Evolutionary conservation across 2,888 invertebrate species (phyloP).

Genomic region (Amphipoea lucens): DNA sequence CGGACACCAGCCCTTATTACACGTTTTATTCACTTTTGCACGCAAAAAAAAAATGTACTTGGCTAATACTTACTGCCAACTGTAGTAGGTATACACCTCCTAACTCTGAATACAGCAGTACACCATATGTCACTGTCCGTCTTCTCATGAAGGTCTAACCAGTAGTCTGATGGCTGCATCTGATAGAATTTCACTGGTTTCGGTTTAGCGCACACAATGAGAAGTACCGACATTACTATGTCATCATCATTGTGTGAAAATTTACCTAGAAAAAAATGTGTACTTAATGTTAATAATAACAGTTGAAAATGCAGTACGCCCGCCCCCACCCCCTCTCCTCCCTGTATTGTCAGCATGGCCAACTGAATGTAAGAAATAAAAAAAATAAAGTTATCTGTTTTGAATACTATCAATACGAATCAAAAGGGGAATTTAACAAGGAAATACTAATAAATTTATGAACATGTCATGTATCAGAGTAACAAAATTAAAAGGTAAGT

Average conservation of each 20-base stretch:
- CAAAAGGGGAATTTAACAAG: not conserved
- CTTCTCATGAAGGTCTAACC: constrained; percentile 83
- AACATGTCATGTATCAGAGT: not conserved
- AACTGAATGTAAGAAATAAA: not conserved
- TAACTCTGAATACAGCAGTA: constrained; percentile 84
- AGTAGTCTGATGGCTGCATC: constrained; percentile 79
- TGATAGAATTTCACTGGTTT: constrained; percentile 81
- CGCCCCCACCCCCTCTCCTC: not conserved
- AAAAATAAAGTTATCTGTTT: not conserved
- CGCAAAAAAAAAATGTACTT: not conserved
- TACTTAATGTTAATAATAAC: not conserved
- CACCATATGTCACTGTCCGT: constrained; percentile 84
- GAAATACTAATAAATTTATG: not conserved
- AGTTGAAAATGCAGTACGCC: not conserved
- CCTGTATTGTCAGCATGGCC: not conserved
- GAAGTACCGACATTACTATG: constrained; percentile 83
- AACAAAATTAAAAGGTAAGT: not conserved
- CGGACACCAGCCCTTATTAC: too few relatives aligned
- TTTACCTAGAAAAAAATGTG: constrained; percentile 77
- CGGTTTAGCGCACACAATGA: constrained; percentile 84
- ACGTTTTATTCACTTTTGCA: too few relatives aligned
- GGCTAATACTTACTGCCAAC: constrained; percentile 78
- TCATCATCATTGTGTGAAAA: constrained; percentile 85
- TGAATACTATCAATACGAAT: not conserved
- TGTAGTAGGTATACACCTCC: constrained; percentile 86